Percentiles rank a stretch among this genome's conserved stretches.
Evolutionary conservation across 2,888 invertebrate species (phyloP).

Genomic region (Ecliptopera silaceata): DNA sequence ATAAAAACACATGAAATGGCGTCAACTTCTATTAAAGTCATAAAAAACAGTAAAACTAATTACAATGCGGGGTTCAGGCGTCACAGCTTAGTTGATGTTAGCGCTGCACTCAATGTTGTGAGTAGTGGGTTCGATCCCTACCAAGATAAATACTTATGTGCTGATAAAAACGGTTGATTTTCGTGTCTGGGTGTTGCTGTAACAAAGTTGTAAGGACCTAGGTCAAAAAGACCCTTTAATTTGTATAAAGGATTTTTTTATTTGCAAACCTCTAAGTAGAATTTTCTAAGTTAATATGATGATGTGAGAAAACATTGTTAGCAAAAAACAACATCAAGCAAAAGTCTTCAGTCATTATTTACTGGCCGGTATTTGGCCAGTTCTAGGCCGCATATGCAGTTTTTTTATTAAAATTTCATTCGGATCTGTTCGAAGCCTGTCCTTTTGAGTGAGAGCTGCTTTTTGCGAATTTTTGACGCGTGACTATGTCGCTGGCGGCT

Average conservation of each 20-base stretch:
- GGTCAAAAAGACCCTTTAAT: too few species aligned
- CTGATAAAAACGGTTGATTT: too few species aligned
- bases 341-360: not conserved
- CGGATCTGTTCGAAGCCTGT: slow-evolving; percentile 14
- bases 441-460: slow-evolving; percentile 21
- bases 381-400: not conserved
- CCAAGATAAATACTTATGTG: too few species aligned
- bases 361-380: not conserved
- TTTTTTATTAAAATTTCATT: slow-evolving; percentile 16
- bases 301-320: not conserved
- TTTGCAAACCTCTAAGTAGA: too few species aligned
- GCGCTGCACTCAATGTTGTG: not conserved
- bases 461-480: slow-evolving; percentile 36
- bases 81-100: slow-evolving; percentile 34
- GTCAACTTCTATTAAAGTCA: slow-evolving; percentile 66
- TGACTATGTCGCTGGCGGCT: slow-evolving; percentile 39
- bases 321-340: not conserved
- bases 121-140: too few species aligned
- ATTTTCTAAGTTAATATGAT: too few species aligned
- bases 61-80: slow-evolving; percentile 45
- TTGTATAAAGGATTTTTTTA: too few species aligned
- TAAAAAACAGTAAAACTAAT: slow-evolving; percentile 65
- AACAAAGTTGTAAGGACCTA: too few species aligned
- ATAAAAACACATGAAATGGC: slow-evolving; percentile 55
- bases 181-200: too few species aligned